Conservation (phyloP, 2,888 invertebrate genomes). For the Torymus auratus region DNA sequence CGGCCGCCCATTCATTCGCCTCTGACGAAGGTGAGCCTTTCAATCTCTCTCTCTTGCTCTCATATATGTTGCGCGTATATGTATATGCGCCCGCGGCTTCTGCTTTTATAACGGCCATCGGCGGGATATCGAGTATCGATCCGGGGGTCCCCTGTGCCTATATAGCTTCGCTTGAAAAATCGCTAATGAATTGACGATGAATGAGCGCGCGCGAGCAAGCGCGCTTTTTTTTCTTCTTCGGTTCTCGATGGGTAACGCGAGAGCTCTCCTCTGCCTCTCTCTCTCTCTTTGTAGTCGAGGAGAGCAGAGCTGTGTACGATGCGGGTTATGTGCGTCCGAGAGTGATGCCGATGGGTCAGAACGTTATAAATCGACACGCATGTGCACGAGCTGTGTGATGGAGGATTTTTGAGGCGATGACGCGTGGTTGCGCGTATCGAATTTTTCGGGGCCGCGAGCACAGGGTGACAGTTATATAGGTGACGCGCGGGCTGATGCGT, state of each 20-base stretch:
- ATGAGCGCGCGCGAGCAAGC: slow-evolving; percentile 14
- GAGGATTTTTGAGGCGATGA: neutral
- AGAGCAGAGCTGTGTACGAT: neutral
- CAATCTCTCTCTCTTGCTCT: slow-evolving; percentile 12
- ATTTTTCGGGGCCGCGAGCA: slow-evolving; percentile 2
- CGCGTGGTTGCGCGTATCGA: neutral
- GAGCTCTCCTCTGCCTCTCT: neutral
- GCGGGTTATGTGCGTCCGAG: neutral
- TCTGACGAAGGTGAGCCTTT: slow-evolving; percentile 72
- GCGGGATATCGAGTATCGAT: slow-evolving; percentile 55
- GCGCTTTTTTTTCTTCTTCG: neutral
- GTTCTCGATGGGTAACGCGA: slow-evolving; percentile 9
- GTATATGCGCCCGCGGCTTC: neutral
- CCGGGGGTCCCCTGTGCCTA: slow-evolving; percentile 18
- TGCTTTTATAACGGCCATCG: slow-evolving; percentile 31
- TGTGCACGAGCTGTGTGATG: neutral
- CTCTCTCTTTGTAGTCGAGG: neutral
- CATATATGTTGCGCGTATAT: neutral
- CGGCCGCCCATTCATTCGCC: slow-evolving; percentile 65
- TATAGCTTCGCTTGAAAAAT: slow-evolving; percentile 46
- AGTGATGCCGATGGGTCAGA: neutral
- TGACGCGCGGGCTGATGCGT: neutral
- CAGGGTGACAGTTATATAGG: neutral
- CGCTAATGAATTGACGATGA: slow-evolving; percentile 57
- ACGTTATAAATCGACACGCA: slow-evolving; percentile 30